Evolutionary conservation across 2,113 vertebrate genomes (phyloP).

Genomic region (Osmerus mordax): DNA sequence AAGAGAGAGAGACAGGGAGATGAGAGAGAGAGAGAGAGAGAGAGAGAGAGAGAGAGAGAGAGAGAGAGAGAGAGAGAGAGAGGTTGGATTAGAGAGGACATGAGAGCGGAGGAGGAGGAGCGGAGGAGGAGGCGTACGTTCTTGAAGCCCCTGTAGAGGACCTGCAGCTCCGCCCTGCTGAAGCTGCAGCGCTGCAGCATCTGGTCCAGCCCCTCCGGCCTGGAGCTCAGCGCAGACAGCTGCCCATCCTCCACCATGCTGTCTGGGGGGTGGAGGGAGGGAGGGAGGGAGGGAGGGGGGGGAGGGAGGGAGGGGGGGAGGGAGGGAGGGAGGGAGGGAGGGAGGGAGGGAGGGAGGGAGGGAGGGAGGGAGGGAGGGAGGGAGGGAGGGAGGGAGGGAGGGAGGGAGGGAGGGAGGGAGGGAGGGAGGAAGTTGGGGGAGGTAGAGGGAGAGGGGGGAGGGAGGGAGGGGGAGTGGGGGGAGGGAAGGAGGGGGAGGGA

Average conservation of each 20-base stretch:
- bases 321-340: background rate
- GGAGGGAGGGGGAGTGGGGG: background rate
- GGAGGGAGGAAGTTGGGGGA: background rate
- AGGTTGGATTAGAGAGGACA: background rate
- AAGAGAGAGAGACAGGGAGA: background rate
- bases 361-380: background rate
- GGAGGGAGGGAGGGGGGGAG: background rate
- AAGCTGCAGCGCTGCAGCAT: constrained; percentile 90
- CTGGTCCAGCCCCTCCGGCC: constrained; percentile 86
- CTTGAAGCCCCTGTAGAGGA: constrained; percentile 95
- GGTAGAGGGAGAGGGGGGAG: background rate
- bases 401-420: background rate
- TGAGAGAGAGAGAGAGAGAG: background rate
- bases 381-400: background rate
- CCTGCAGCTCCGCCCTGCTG: constrained; percentile 90
- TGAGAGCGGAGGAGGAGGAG: background rate
- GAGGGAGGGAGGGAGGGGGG: background rate
- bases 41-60: background rate
- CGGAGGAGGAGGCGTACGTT: constrained; percentile 66
- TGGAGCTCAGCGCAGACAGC: constrained; percentile 80
- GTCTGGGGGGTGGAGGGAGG: constrained; percentile 63
- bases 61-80: background rate
- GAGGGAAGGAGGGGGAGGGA: background rate
- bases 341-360: background rate
- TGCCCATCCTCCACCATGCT: constrained; percentile 85